Base-by-base conservation (phyloP, 1,140 invertebrate genomes). In the Mycetomoellerius zeteki region DNA sequence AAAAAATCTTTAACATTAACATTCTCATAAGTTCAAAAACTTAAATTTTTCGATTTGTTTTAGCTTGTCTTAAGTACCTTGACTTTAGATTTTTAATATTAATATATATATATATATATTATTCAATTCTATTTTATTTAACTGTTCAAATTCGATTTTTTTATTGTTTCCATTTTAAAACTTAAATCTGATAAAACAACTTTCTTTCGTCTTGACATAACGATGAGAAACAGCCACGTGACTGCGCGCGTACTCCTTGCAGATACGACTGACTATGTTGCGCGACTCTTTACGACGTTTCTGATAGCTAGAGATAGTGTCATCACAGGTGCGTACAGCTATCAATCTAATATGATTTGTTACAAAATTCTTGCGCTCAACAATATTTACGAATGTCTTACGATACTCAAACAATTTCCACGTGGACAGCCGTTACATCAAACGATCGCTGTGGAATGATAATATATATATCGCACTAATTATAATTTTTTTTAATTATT, bases 341-440 rank as follows among this genome's bases (percentile, higher is more conserved):
- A 84, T 84, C 43, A 75, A 73, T 81, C n/a, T 2, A 60, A 75
- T 52, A 81, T 80, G 77, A 80, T 84, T 62, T 84, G 43, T 84
- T 73, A 37, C 67, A 47, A 75, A 50, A 60, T 30, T 75, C 14
- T 50, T 43, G n/a, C 8, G 14, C n/a, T 19, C 8, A 27, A 50
- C 27, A 47, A 12, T 33, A 21, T 58, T 71, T 47, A 58, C 21
- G 1, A 58, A 73, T 14, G 14, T 73, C 43, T 50, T 60, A 30
- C 8, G n/a, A 27, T n/a, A 3, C 21, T 60, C 14, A 72, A 37
- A 33, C 52, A 37, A 27, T 65, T 78, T 50, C 3, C 5, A 24
- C 10, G n/a, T 4, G n/a, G 30, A 24, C 30, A 33, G 58, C 33
- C 58, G 27, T 60, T 60, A 50, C 19, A 12, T 47, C 12, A 33